Base-by-base conservation (phyloP, 2,888 invertebrate genomes). In the Philhelius pedissequus region DNA sequence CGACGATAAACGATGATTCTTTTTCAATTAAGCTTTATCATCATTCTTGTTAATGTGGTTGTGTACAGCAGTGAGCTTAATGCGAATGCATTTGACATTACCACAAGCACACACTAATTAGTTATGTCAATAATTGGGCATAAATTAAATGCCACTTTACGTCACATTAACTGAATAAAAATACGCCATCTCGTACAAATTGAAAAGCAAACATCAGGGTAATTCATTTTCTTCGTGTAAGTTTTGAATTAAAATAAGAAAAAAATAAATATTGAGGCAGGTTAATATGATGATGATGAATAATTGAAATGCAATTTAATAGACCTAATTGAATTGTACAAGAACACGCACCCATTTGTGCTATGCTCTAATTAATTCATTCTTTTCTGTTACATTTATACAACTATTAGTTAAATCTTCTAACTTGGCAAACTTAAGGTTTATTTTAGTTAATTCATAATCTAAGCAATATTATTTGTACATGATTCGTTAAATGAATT, bases 31-130 rank as follows among this genome's bases (percentile, higher is more conserved):
- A 27, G 6, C 0, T 27, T 25, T 9, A 38, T 60, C 15, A 43
- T 60, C 60, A 11, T n/a, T 35, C n/a, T 18, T 35, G 2, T 18
- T 18, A 1, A 22, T 13, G n/a, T 40, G 15, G 13, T 11, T 27
- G 11, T 40, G 27, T 22, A 38, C 27, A n/a, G 7, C 40, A 60
- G 2, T 11, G n/a, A 25, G 7, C n/a, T 27, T 62, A 62, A 43
- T 40, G 38, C 8, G 4, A 66, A 58, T 58, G 56, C 76, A 71
- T 58, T 52, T 73, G 43, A 52, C 35, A 52, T 73, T 68, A 3
- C 56, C 38, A 40, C 64, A 22, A 76, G 60, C 38, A 20, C 58
- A 76, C 76, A 20, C 81, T 81, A 76, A 81, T 81, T 82, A 77
- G 71, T 71, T 77, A 52, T 68, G 66, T 60, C 77, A 71, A 73